These are phyloP conservation scores for Phainopepla nitens DNA, from an alignment of 2,113 vertebrate species.

Conservation along the genomic window DNA sequence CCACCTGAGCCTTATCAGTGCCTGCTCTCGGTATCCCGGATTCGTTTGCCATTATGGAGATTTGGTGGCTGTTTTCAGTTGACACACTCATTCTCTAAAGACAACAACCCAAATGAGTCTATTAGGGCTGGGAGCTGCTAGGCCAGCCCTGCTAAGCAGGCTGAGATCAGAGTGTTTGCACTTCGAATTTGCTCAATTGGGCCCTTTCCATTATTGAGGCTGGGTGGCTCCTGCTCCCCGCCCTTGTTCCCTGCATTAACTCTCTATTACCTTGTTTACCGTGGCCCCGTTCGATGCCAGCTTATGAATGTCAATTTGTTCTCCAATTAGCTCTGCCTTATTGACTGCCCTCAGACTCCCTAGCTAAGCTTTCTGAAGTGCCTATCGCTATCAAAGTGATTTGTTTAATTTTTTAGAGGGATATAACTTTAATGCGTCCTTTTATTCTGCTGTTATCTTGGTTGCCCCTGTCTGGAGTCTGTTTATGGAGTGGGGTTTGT, in stretches of 20 bases:
- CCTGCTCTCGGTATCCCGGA: slow-evolving; percentile 12
- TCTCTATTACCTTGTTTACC: slow-evolving; percentile 68
- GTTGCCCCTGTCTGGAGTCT: slow-evolving; percentile 56
- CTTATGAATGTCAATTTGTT: slow-evolving; percentile 73
- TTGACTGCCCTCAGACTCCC: slow-evolving; percentile 70
- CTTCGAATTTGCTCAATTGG: slow-evolving; percentile 62
- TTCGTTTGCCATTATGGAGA: neutral
- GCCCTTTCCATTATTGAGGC: slow-evolving; percentile 63
- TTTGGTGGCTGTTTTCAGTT: neutral
- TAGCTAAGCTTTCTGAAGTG: slow-evolving; percentile 74
- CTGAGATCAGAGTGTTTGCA: slow-evolving; percentile 64
- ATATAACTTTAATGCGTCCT: slow-evolving; percentile 73
- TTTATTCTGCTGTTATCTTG: slow-evolving; percentile 73
- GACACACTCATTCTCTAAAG: neutral
- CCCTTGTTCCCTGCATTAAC: slow-evolving; percentile 62
- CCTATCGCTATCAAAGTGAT: slow-evolving; percentile 74
- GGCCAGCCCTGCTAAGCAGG: slow-evolving; percentile 11
- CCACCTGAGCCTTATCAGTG: slow-evolving; percentile 35
- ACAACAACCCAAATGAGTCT: neutral
- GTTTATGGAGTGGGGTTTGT: slow-evolving; percentile 52
- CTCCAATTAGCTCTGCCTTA: slow-evolving; percentile 80
- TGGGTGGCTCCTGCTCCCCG: slow-evolving; percentile 32
- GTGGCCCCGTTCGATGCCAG: slow-evolving; percentile 2
- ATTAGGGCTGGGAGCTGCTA: neutral
- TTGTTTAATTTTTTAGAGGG: slow-evolving; percentile 74